These are phyloP conservation scores for Oncorhynchus mykiss DNA, from an alignment of 2,113 vertebrate species.

Conservation along the genomic window DNA sequence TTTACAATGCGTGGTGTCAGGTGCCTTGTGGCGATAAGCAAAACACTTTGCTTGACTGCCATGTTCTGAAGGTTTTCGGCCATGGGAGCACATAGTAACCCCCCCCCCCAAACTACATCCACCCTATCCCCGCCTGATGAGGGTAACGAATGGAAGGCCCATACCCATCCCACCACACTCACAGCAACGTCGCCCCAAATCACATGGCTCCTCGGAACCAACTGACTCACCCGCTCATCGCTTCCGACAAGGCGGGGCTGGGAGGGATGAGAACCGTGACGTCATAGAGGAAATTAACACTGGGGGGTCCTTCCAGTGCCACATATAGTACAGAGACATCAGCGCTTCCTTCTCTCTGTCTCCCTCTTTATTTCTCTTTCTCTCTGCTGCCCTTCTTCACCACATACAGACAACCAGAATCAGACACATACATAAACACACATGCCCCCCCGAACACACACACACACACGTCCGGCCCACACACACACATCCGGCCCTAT, in stretches of 20 bases:
- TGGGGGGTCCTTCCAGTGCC: slow-evolving; percentile 24
- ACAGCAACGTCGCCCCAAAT: slow-evolving; percentile 81
- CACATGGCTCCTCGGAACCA: slow-evolving; percentile 77
- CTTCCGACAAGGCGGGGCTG: slow-evolving; percentile 81
- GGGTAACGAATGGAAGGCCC: slow-evolving; percentile 72
- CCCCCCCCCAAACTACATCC: neutral
- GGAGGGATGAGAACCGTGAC: slow-evolving; percentile 72
- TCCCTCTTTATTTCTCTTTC: no score
- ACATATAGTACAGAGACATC: slow-evolving; percentile 15
- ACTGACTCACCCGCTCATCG: slow-evolving; percentile 80
- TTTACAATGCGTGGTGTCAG: slow-evolving; percentile 77
- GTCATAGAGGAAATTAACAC: slow-evolving; percentile 48
- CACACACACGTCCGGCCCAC: neutral
- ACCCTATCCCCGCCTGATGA: slow-evolving; percentile 43
- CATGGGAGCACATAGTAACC: slow-evolving; percentile 28
- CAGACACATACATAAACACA: no score
- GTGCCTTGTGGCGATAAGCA: slow-evolving; percentile 79
- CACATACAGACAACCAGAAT: neutral
- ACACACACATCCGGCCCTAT: neutral
- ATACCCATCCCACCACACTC: slow-evolving; percentile 61
- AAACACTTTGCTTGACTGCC: slow-evolving; percentile 66
- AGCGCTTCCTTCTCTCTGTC: slow-evolving; percentile 13
- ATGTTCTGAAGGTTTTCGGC: slow-evolving; percentile 66
- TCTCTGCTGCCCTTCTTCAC: neutral
- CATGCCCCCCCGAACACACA: neutral